Evolutionary conservation across 1,140 invertebrate species (phyloP), one percentile per base, ranked within the genome.

Genomic region (Goniozus legneri): DNA sequence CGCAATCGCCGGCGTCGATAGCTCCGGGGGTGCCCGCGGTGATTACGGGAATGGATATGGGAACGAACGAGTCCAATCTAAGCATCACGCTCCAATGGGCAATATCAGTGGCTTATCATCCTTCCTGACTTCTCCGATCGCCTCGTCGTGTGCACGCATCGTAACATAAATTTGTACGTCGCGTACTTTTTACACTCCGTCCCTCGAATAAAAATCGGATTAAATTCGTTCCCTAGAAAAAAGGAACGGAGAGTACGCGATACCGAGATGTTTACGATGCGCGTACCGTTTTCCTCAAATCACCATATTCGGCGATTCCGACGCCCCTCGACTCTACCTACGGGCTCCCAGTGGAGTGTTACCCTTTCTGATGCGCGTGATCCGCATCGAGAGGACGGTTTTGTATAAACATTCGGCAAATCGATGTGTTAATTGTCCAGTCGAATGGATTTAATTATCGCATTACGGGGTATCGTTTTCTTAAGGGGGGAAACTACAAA

Each of bases 81-180:
- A 64, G 61, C 55, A 49, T 58, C 59, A 60, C 59, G 50, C 54
- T 57, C 57, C 59, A 59, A 62, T 65, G 51, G 54, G 54, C 62
- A 67, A 67, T 65, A 65, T 65, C 63, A 64, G 52, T 60, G 54
- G 62, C 61, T 67, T 65, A 65, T 65, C 62, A 64, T 58, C 56
- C 45, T 45, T 49, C 47, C 43, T 38, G 31, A 41, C 41, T 47
- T 34, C 33, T 35, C 47, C 32, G 36, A 20, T 22, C 8, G 32
- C 18, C 35, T 3, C 33, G 32, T 38, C 47, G 31, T 38, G n/a
- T 44, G 34, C 33, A 34, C 43, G 22, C 35, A 13, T 13, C 37
- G 37, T 55, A 49, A 60, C 57, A 54, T 60, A 62, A 58, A 64
- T 62, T 64, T 46, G 38, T 13, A 46, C 47, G 14, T 48, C 43